Evolutionary conservation across 2,888 invertebrate genomes (phyloP).

Genomic region (Conomelus anceps): DNA sequence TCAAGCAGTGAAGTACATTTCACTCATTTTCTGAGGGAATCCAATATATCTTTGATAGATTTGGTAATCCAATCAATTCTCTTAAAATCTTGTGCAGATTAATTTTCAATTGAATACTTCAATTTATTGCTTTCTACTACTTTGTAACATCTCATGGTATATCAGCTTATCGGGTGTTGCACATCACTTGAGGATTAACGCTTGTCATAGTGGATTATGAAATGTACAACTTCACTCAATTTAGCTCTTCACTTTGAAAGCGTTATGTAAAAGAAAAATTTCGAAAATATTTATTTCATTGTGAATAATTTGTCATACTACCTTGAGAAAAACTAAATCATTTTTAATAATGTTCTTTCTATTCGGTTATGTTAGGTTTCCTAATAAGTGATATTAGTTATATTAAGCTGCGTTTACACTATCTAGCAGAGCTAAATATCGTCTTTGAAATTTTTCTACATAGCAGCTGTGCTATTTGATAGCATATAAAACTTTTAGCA

Average conservation of each 20-base stretch:
- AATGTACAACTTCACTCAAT: not conserved
- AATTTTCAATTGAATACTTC: not conserved
- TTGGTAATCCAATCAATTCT: not conserved
- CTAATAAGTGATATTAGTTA: too few species aligned
- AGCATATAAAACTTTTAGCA: too few species aligned
- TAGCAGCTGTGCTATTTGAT: too few species aligned
- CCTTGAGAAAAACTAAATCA: too few species aligned
- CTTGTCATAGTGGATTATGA: not conserved
- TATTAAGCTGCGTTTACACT: too few species aligned
- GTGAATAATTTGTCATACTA: too few species aligned
- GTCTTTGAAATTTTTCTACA: too few species aligned
- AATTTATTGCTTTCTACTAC: not conserved
- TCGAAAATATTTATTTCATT: too few species aligned
- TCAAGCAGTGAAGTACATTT: not conserved
- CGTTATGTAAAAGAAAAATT: not conserved
- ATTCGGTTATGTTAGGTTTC: too few species aligned
- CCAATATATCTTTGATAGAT: not conserved
- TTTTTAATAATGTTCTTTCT: too few species aligned
- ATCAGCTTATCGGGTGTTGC: not conserved
- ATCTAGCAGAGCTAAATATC: too few species aligned
- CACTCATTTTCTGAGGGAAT: not conserved
- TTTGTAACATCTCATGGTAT: not conserved
- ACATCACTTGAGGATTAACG: not conserved
- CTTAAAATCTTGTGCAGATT: not conserved
- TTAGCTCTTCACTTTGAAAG: not conserved